Evolutionary conservation across 1,140 invertebrate genomes (phyloP).

Genomic region (Ceratosolen fusciceps): DNA sequence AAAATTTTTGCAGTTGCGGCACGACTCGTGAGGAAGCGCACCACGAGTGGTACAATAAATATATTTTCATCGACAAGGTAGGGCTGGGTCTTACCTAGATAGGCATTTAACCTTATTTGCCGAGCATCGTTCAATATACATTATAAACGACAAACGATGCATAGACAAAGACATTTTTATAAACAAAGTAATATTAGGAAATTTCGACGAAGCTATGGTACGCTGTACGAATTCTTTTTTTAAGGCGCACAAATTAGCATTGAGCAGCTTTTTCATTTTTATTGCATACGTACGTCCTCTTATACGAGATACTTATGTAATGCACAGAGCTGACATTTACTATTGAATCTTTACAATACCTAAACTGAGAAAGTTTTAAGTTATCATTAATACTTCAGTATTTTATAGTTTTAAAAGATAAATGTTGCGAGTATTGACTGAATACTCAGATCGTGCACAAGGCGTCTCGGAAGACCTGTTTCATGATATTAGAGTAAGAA

Average conservation of each 20-base stretch:
- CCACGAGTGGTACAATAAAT: constrained; percentile 79
- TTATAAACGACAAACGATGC: constrained; percentile 21
- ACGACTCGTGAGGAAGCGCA: constrained; percentile 79
- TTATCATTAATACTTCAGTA: constrained; percentile 38
- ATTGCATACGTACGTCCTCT: constrained; percentile 19
- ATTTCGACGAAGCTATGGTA: constrained; percentile 36
- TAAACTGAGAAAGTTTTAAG: constrained; percentile 17
- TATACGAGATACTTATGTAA: constrained; percentile 23
- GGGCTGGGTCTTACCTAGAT: constrained; percentile 64
- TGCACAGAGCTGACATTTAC: constrained; percentile 11
- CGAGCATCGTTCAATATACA: constrained; percentile 48
- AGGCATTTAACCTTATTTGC: constrained; percentile 60
- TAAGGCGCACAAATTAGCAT: constrained; percentile 39
- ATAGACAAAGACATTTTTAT: constrained; percentile 41
- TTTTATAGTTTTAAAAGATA: constrained; percentile 41
- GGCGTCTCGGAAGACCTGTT: constrained; percentile 19
- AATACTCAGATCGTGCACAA: constrained; percentile 44
- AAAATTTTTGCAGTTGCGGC: constrained; percentile 77
- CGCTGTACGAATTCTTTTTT: constrained; percentile 30
- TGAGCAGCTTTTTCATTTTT: constrained; percentile 17
- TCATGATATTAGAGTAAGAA: constrained; percentile 32
- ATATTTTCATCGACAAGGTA: constrained; percentile 77
- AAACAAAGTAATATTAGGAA: constrained; percentile 42
- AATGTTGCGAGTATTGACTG: constrained; percentile 32
- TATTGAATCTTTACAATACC: constrained; percentile 33